Percentiles rank a stretch among this genome's conserved stretches.
Conservation (phyloP, 2,888 invertebrate species). For the Drosophila vallismaia region DNA sequence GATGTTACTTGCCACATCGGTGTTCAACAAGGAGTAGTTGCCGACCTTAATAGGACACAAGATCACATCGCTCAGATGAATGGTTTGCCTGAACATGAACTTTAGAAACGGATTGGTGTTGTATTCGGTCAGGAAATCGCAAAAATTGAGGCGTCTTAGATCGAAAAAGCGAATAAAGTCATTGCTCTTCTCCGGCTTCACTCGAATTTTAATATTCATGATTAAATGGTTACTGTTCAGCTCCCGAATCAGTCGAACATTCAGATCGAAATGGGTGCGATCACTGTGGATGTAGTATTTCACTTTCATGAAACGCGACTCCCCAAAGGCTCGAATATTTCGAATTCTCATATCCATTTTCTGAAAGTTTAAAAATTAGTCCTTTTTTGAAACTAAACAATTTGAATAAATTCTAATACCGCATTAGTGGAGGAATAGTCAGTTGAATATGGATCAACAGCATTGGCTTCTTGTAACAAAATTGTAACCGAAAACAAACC, state of each 20-base stretch:
- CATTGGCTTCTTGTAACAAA: background rate
- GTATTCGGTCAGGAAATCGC: slow-evolving; percentile 55
- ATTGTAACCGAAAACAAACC: slow-evolving; percentile 14
- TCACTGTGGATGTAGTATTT: slow-evolving; percentile 41
- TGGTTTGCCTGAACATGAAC: slow-evolving; percentile 42
- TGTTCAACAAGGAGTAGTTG: slow-evolving; percentile 47
- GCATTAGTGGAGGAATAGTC: background rate
- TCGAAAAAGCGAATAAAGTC: slow-evolving; percentile 42
- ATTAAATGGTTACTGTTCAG: slow-evolving; percentile 61
- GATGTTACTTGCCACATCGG: slow-evolving; percentile 38
- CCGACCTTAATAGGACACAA: slow-evolving; percentile 55
- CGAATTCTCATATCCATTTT: background rate
- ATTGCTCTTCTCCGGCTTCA: background rate
- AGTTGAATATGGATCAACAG: background rate
- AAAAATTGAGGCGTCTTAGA: slow-evolving; percentile 56
- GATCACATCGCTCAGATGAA: slow-evolving; percentile 27
- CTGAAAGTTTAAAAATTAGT: slow-evolving; percentile 3
- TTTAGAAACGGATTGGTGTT: slow-evolving; percentile 37
- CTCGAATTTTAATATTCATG: slow-evolving; percentile 56
- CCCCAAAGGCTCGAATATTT: slow-evolving; percentile 42
- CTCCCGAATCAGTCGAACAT: slow-evolving; percentile 41
- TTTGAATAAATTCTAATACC: background rate
- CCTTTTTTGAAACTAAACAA: background rate
- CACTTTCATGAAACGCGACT: slow-evolving; percentile 49
- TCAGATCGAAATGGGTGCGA: slow-evolving; percentile 54